Conservation (phyloP, 2,797 vertebrate species). For the Poecilia velifera region DNA sequence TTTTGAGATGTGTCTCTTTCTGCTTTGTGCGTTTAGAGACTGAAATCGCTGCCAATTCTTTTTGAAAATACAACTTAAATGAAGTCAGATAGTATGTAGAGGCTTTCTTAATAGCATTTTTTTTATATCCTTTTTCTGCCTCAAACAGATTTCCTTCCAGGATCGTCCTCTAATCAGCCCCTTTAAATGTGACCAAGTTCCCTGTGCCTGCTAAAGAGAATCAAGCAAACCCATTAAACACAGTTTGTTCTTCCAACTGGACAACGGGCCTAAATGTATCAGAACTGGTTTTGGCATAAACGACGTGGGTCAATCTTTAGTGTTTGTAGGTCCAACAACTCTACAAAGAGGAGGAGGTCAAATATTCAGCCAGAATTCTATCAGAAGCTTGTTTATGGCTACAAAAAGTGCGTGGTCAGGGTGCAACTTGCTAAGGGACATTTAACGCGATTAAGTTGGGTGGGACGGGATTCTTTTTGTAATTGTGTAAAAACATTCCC, state of each 20-base stretch:
- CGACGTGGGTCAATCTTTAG: too few relatives aligned
- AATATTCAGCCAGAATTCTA: neutral
- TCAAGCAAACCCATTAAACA: neutral
- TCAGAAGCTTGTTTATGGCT: constrained; percentile 7
- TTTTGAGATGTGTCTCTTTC: neutral
- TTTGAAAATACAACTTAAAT: neutral
- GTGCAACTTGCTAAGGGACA: constrained; percentile 10
- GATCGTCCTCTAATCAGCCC: neutral
- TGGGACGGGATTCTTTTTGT: constrained; percentile 1
- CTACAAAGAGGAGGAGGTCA: neutral
- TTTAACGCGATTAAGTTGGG: constrained; percentile 2
- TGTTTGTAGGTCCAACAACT: neutral
- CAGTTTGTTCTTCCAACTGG: neutral
- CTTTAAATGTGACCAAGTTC: neutral
- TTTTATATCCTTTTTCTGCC: neutral
- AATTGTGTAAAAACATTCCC: neutral
- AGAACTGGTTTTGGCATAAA: neutral
- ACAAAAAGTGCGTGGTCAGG: neutral
- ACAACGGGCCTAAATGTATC: neutral
- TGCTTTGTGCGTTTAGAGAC: neutral
- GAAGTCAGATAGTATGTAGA: neutral
- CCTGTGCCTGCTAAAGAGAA: neutral
- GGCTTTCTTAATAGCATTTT: neutral
- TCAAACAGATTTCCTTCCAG: neutral
- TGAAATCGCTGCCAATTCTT: neutral